A percentile compares a stretch with the other conserved stretches of the same genome.
Conservation (phyloP, 2,888 invertebrate genomes). For the Apamea anceps region DNA sequence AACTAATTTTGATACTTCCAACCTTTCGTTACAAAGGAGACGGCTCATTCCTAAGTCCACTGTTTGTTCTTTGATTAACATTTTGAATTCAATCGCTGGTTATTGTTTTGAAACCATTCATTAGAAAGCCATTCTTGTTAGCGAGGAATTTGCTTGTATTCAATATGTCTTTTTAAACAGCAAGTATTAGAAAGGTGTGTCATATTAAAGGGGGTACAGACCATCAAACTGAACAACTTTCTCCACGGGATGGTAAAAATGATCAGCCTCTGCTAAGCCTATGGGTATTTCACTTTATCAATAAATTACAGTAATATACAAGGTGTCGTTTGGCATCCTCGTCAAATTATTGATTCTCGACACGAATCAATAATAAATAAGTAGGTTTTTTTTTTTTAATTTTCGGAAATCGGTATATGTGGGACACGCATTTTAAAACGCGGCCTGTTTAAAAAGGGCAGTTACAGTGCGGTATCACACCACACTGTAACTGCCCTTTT, state of each 20-base stretch:
- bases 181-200: neutral
- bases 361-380: too few species aligned
- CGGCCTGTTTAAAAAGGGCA: too few species aligned
- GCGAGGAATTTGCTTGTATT: constrained; percentile 5
- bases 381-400: too few species aligned
- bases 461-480: too few species aligned
- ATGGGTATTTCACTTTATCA: neutral
- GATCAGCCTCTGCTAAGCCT: neutral
- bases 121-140: neutral
- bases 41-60: constrained; percentile 30
- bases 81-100: constrained; percentile 30
- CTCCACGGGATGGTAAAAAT: neutral
- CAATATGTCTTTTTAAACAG: neutral
- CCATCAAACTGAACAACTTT: neutral
- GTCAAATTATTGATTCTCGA: too few species aligned
- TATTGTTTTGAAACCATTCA: constrained; percentile 32
- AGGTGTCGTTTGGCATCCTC: too few species aligned
- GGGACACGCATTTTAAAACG: too few species aligned
- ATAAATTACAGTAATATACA: too few species aligned
- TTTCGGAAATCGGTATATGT: too few species aligned
- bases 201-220: too few species aligned
- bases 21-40: constrained; percentile 53
- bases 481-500: too few species aligned
- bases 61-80: constrained; percentile 51
- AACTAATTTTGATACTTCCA: constrained; percentile 62